A percentile compares a stretch with the other conserved stretches of the same genome.
phyloP scores from a whole-genome alignment of 1,140 invertebrate genomes.

The Drosophila nebulosa region DNA sequence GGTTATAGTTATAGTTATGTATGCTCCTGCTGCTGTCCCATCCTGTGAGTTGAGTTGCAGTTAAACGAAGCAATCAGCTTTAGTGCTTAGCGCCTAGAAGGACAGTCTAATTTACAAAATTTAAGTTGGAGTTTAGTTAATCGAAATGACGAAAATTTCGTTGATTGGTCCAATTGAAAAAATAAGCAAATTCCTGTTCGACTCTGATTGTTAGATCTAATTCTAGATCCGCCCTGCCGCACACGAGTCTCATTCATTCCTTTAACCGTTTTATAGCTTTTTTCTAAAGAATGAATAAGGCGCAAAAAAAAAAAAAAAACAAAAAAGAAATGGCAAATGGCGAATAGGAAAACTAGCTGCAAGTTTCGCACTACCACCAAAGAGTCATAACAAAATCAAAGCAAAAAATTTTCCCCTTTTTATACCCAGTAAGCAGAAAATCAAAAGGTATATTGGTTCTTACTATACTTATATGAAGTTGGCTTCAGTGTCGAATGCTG shows the following conservation, averaged over 20 bases:
- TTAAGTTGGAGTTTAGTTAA: background rate
- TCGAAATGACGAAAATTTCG: background rate
- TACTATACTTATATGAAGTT: no score
- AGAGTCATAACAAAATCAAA: background rate
- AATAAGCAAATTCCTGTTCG: background rate
- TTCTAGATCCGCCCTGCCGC: background rate
- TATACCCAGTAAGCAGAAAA: background rate
- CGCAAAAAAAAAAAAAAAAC: no score
- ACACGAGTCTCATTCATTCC: background rate
- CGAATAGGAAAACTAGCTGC: background rate
- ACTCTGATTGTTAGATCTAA: background rate
- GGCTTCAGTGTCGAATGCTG: no score
- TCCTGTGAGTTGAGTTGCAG: background rate
- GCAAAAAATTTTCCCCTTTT: background rate
- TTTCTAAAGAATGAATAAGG: background rate
- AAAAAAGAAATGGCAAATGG: background rate
- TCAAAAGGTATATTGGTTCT: no score
- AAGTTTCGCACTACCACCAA: background rate
- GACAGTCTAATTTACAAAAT: background rate
- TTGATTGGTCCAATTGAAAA: background rate
- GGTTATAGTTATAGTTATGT: constrained; percentile 6
- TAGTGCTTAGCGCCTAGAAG: background rate
- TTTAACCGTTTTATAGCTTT: background rate
- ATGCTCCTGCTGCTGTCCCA: no score
- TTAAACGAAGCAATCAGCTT: constrained; percentile 48